Evolutionary conservation across 2,113 vertebrate species (phyloP).

Genomic region (Platanista minor): DNA sequence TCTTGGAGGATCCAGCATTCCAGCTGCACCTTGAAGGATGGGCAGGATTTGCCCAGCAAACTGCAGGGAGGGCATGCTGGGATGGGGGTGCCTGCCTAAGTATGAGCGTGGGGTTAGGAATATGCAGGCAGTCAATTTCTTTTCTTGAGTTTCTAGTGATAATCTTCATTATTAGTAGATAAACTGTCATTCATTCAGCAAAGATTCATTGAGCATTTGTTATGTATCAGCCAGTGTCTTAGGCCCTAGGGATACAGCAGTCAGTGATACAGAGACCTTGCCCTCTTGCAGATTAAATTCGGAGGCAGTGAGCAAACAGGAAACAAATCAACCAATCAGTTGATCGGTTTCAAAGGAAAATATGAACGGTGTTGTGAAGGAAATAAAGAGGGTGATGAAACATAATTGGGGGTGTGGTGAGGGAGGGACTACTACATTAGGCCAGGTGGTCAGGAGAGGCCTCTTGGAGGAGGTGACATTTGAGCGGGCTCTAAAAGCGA

Average conservation of each 20-base stretch:
- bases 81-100: too few species aligned
- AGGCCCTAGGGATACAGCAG: not conserved
- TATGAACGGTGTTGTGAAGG: not conserved
- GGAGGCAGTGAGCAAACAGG: not conserved
- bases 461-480: not conserved
- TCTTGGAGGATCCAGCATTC: not conserved
- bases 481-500: not conserved
- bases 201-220: not conserved
- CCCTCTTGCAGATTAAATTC: not conserved
- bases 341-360: not conserved
- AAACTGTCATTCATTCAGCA: not conserved
- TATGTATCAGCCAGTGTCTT: too few species aligned
- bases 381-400: not conserved
- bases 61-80: not conserved
- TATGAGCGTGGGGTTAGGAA: not conserved
- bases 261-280: not conserved
- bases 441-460: not conserved
- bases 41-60: not conserved
- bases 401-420: not conserved
- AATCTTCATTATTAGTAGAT: not conserved
- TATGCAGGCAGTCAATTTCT: not conserved
- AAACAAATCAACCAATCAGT: not conserved
- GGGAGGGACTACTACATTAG: not conserved
- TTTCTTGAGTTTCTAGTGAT: not conserved
- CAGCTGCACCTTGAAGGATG: not conserved